phyloP scores from a whole-genome alignment of 2,888 invertebrate species.

The Petrophora chlorosata region DNA sequence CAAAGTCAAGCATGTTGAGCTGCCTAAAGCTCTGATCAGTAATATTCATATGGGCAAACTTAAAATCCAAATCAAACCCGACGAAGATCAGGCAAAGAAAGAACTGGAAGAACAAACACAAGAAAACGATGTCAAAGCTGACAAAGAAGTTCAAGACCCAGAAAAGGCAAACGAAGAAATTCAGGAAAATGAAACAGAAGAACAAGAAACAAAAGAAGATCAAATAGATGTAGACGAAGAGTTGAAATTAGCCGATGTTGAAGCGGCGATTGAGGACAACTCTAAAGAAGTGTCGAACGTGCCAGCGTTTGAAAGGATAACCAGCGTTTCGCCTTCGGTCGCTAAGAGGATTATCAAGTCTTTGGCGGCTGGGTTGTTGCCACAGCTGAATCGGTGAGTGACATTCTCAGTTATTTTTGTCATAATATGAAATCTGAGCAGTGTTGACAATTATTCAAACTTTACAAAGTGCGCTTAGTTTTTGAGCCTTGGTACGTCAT shows the following conservation, averaged over 20 bases:
- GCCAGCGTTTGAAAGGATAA: slow-evolving; percentile 73
- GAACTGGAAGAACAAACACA: slow-evolving; percentile 32
- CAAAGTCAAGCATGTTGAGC: slow-evolving; percentile 75
- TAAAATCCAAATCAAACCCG: slow-evolving; percentile 39
- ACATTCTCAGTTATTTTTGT: no score
- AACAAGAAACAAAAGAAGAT: slow-evolving; percentile 40
- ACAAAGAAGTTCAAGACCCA: slow-evolving; percentile 36
- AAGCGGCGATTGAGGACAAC: slow-evolving; percentile 57
- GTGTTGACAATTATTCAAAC: neutral
- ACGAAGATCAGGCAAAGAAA: slow-evolving; percentile 40
- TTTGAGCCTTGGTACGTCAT: no score
- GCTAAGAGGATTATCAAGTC: slow-evolving; percentile 90
- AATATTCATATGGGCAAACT: slow-evolving; percentile 48
- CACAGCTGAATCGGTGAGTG: slow-evolving; percentile 88
- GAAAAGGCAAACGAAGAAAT: slow-evolving; percentile 41
- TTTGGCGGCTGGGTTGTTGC: slow-evolving; percentile 89
- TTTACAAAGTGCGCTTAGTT: no score
- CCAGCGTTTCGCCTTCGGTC: slow-evolving; percentile 86
- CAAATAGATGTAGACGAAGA: slow-evolving; percentile 57
- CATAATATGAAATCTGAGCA: no score
- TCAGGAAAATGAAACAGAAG: slow-evolving; percentile 51
- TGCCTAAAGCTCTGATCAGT: slow-evolving; percentile 62
- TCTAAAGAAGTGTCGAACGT: slow-evolving; percentile 55
- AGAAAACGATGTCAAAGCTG: slow-evolving; percentile 24
- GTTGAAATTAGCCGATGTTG: slow-evolving; percentile 69